Percentiles rank a stretch among this genome's conserved stretches.
These are phyloP conservation scores for Rhinopomastus cyanomelas DNA, from an alignment of 2,113 vertebrate genomes.

Conservation along the genomic window DNA sequence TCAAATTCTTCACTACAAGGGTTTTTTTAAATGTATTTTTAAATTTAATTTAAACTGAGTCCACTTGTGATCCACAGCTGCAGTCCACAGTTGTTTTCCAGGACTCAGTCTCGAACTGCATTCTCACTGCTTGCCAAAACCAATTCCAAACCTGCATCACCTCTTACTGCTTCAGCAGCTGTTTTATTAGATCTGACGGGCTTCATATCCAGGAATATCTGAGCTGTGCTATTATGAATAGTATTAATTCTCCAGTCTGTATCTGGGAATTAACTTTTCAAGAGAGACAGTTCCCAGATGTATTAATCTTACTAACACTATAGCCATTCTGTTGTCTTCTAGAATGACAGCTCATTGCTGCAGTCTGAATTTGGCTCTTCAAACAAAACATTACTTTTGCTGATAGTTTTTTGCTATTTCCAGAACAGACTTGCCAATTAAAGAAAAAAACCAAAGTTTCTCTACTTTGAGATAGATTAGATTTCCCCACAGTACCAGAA, in stretches of 20 bases:
- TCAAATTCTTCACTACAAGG: not conserved
- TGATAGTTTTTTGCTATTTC: not conserved
- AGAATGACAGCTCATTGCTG: not conserved
- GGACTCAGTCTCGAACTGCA: not conserved
- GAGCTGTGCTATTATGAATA: not conserved
- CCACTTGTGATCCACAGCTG: not conserved
- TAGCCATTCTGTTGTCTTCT: not conserved
- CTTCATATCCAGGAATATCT: conserved; percentile 3
- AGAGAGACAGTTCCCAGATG: conserved; percentile 1
- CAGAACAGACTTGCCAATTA: not conserved
- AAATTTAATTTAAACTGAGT: not conserved
- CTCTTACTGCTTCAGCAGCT: not conserved
- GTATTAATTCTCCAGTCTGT: not conserved
- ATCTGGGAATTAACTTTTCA: not conserved
- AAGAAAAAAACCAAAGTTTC: not conserved
- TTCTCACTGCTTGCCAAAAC: not conserved
- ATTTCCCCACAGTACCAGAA: not conserved
- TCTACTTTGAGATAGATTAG: not conserved
- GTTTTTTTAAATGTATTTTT: not conserved
- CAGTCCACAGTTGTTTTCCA: not conserved
- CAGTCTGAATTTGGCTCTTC: not conserved
- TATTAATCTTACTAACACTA: not conserved
- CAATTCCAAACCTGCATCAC: not conserved
- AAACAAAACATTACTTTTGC: not conserved
- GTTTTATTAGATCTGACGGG: not conserved